Base-by-base conservation (phyloP, 2,113 vertebrate genomes). In the Montifringilla adamsi region DNA sequence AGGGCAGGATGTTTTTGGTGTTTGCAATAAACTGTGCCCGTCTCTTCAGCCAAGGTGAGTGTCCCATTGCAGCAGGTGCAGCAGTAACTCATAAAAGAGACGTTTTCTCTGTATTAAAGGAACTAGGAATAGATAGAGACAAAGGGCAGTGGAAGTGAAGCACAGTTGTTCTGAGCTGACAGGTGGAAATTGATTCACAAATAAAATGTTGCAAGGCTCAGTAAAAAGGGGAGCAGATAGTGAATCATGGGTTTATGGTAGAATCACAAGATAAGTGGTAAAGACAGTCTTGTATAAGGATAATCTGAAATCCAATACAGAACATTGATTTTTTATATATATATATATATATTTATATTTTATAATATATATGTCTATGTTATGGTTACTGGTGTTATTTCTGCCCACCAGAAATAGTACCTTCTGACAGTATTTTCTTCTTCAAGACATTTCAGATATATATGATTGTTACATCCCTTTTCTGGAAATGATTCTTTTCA, bases 141-240 rank as follows among this genome's bases (percentile, higher is more conserved):
- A 86, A 70, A 80, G 55, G 27, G 23, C 3, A 1, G 30, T 67
- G 47, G 72, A 83, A 90, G 47, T 8, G 46, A 63, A 72, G 47
- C 76, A 63, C 9, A 2, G 47, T 43, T 77, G 20, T 63, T 95
- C 68, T 52, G 37, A 94, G 52, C 10, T 88, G 75, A 88, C 67
- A 88, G 59, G 31, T 50, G 27, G 85, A 85, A 95, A 94, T 44
- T 69, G 95, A 93, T 84, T 86, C 79, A 70, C 39, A 90, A 90
- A 92, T 90, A 81, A 89, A 95, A 74, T 50, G 43, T 89, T 81
- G 33, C 52, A 87, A 70, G 64, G 43, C 77, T 94, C 56, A 70
- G 68, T 92, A 81, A 92, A 94, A 55, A 0, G 0, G 60, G 35
- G 68, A 89, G 70, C 14, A 63, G 79, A 67, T 2, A 91, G 37